Conservation (phyloP, 2,113 vertebrate genomes). For the Forbesichthys agassizii region DNA sequence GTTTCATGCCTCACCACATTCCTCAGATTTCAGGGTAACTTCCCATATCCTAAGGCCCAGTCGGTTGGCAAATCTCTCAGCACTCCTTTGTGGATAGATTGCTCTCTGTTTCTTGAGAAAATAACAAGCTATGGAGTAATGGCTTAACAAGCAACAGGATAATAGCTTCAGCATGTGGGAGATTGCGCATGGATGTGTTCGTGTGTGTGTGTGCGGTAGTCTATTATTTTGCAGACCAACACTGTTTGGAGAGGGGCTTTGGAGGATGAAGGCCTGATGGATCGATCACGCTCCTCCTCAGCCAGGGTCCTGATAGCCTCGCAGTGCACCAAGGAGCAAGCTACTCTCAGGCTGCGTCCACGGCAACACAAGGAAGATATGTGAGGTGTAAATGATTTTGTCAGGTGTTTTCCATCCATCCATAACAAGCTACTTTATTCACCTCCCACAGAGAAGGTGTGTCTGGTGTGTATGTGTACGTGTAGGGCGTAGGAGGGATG, state of each 20-base stretch:
- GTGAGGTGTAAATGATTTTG: conserved; percentile 53
- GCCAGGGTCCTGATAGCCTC: too few species aligned
- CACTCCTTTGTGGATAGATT: conserved; percentile 72
- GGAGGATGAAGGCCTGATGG: too few species aligned
- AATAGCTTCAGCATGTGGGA: conserved; percentile 77
- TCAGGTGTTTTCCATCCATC: conserved; percentile 66
- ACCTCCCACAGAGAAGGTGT: conserved; percentile 59
- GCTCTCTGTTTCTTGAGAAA: conserved; percentile 78
- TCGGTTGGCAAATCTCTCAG: conserved; percentile 77
- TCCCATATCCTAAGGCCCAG: conserved; percentile 71
- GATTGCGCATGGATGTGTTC: conserved; percentile 49
- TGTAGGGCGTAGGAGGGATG: conserved; percentile 1
- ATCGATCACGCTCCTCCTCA: too few species aligned
- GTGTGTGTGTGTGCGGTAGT: conserved; percentile 47
- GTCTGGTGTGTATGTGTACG: background rate
- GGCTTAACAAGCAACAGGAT: conserved; percentile 78
- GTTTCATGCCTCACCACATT: conserved; percentile 69
- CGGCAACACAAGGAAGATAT: conserved; percentile 61
- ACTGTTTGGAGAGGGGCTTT: too few species aligned
- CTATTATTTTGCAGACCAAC: conserved; percentile 21
- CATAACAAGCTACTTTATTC: conserved; percentile 63
- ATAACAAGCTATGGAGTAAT: conserved; percentile 77
- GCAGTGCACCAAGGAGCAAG: conserved; percentile 5
- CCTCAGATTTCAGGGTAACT: conserved; percentile 73
- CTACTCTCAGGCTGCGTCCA: conserved; percentile 40